These are phyloP conservation scores for Pachyramphus minor DNA, from an alignment of 2,113 vertebrate genomes.

Conservation along the genomic window DNA sequence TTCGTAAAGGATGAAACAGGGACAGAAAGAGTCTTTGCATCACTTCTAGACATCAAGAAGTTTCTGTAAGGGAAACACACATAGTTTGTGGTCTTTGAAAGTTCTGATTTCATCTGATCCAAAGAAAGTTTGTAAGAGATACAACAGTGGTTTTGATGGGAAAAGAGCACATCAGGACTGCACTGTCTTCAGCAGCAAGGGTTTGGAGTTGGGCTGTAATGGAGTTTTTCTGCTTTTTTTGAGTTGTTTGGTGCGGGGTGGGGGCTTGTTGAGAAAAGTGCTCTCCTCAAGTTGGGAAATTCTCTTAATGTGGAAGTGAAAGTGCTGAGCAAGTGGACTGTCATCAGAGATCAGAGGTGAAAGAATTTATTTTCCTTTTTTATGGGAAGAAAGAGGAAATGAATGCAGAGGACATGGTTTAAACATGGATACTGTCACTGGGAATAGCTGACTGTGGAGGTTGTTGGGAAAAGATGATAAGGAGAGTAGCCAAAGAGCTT, in stretches of 20 bases:
- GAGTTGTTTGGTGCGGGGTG: neutral
- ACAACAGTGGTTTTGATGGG: neutral
- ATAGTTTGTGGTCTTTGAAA: neutral
- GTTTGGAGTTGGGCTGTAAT: rapidly evolving
- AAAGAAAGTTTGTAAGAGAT: neutral
- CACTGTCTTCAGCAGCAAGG: neutral
- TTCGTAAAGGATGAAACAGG: neutral
- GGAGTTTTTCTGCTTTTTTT: neutral
- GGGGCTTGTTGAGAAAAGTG: neutral
- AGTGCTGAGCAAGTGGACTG: neutral
- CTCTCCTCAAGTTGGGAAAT: neutral
- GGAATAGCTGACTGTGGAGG: neutral
- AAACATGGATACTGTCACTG: neutral
- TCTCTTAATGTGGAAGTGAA: neutral
- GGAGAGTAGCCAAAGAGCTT: neutral
- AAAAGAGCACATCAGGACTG: neutral
- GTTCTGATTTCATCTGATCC: neutral
- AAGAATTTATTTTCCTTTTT: neutral
- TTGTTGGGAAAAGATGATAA: neutral
- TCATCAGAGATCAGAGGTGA: neutral
- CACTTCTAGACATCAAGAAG: neutral
- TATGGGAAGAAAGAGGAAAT: neutral
- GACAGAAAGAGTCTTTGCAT: neutral
- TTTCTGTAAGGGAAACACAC: neutral
- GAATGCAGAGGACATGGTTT: neutral